phyloP scores from a whole-genome alignment of 2,888 invertebrate species.

The Anodontia alba region DNA sequence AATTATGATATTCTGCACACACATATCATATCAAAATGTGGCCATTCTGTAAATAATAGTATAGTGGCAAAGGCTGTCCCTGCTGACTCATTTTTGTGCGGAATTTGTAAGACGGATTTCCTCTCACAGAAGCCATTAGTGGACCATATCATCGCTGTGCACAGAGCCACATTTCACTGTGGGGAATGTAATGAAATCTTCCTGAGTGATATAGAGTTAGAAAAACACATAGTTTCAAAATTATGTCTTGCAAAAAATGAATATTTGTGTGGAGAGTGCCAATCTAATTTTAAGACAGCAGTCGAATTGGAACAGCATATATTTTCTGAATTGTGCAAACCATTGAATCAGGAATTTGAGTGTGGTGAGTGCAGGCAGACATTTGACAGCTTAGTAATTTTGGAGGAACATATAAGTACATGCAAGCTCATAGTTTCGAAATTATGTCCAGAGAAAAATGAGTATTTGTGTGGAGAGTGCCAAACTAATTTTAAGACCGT shows the following conservation, averaged over 20 bases:
- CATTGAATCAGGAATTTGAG: background rate
- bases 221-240: background rate
- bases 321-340: too few relatives aligned
- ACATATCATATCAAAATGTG: background rate
- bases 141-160: background rate
- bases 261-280: background rate
- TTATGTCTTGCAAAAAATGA: background rate
- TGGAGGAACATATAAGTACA: background rate
- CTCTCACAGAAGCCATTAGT: background rate
- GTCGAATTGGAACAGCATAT: background rate
- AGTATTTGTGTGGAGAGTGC: background rate
- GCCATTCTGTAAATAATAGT: background rate
- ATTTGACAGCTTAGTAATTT: background rate
- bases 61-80: background rate
- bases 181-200: background rate
- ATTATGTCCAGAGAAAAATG: background rate
- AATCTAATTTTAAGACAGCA: background rate
- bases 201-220: background rate
- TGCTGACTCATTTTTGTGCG: background rate
- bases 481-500: too few relatives aligned
- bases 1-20: background rate
- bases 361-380: background rate
- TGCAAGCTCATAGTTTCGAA: background rate
- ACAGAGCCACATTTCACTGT: background rate
- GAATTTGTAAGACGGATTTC: constrained; percentile 9